Evolutionary conservation across 2,797 vertebrate genomes (phyloP), one percentile per base, ranked within the genome.

Genomic region (Acrocephalus scirpaceus): DNA sequence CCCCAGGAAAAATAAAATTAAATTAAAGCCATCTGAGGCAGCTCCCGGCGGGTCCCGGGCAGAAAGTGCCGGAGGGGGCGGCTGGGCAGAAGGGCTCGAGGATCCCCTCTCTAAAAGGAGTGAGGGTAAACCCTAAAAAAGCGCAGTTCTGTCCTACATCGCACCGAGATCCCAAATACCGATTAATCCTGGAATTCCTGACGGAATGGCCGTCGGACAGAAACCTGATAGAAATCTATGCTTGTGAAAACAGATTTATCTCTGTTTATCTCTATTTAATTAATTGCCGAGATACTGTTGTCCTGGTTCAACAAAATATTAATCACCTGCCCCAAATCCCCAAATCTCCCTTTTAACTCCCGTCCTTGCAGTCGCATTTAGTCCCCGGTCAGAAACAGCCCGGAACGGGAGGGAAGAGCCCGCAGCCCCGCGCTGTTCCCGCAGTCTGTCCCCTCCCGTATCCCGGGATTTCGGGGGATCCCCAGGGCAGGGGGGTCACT

Each of bases 191-290:
- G 10, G 30, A 72, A 61, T 77, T 87, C 66, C 80, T 67, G 80
- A 2, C n/a, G 19, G 56, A 32, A 19, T 5, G 74, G 74, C 77
- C 73, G 20, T 81, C 34, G 71, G 93, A 92, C 36, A 93, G 69
- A 80, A 91, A 80, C 62, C 88, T 44, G 84, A 82, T 36, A 38
- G 18, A 61, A 93, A 90, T 69, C 90, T 50, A 14, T 36, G 70
- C 71, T 2, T 60, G 65, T 66, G 93, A 47, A 89, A 85, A 84
- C 70, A 88, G 75, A 85, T 64, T 32, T 40, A 93, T 73, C 65
- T 75, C 86, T 2, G 61, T 38, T 38, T 38, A 38, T 38, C 38
- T 38, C 38, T 38, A 38, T 38, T 38, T 65, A 88, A 90, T 90
- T 78, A 86, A 70, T 38, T 78, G 47, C 54, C 32, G 82, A 60